Percentiles rank a stretch among this genome's conserved stretches.
These are phyloP conservation scores for Potorous gilbertii DNA, from an alignment of 2,797 vertebrate species.

Conservation along the genomic window DNA sequence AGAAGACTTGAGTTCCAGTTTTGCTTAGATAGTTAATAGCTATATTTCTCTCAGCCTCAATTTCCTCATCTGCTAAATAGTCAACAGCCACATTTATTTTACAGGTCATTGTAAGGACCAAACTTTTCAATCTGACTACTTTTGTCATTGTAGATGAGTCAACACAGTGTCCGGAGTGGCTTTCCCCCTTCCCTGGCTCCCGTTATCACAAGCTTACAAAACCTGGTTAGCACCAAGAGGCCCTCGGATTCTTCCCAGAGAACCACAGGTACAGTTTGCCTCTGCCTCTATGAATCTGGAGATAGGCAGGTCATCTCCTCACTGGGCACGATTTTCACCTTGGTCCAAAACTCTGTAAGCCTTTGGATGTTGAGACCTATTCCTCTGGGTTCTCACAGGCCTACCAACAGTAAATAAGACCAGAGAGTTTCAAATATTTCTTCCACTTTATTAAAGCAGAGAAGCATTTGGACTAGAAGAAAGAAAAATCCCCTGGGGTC, in stretches of 20 bases:
- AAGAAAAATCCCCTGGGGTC: background rate
- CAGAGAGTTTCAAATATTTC: background rate
- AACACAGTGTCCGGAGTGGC: conserved; percentile 81
- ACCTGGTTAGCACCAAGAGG: conserved; percentile 84
- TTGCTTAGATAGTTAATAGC: background rate
- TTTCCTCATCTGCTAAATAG: background rate
- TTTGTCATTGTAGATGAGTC: conserved; percentile 85
- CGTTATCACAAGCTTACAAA: conserved; percentile 81
- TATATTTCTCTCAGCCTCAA: background rate
- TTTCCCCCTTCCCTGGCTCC: conserved; percentile 80
- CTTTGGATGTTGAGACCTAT: background rate
- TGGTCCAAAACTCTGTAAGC: background rate
- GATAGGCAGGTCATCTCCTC: background rate
- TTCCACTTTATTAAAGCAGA: conserved; percentile 32
- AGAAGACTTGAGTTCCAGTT: background rate
- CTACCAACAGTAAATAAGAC: background rate
- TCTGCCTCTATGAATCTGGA: background rate
- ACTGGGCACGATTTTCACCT: background rate
- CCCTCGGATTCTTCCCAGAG: conserved; percentile 82
- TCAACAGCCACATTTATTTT: background rate
- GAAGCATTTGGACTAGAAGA: conserved; percentile 11
- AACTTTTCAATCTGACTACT: conserved; percentile 4
- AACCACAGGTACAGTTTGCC: conserved; percentile 85
- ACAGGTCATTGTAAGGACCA: background rate
- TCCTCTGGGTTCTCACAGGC: background rate